Evolutionary conservation across 2,113 vertebrate genomes (phyloP), one percentile per base, ranked within the genome.

Genomic region (Agelaius tricolor): DNA sequence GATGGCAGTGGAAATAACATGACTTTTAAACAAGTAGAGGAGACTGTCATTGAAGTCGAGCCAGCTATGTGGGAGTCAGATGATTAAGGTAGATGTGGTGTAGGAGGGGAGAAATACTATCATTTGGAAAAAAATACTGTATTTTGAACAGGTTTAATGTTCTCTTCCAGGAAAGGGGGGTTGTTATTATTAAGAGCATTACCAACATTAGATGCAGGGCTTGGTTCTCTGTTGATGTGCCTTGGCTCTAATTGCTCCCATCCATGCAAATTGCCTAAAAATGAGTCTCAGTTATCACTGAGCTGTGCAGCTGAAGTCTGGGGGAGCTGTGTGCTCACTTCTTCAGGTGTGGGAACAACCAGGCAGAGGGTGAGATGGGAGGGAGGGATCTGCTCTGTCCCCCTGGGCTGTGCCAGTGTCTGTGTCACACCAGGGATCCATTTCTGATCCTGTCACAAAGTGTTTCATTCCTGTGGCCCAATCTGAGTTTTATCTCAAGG

Each of bases 81-180:
- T 93, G 94, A 97, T 96, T 96, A 97, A 97, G 95, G 94, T 96
- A 95, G 93, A 96, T 95, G 74, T 15, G 76, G 77, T 92, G 96
- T 97, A 77, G 95, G 95, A 95, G 96, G 96, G 84, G 90, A 97
- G 94, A 94, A 97, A 97, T 97, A 96, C 93, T 97, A 94, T 97
- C 54, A 93, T 94, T 95, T 96, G 75, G 93, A 43, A 96, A 96
- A 94, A 96, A 94, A 91, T 78, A 93, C 73, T 93, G 85, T 95
- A 84, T 96, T 97, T 96, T 95, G 76, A 97, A 46, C 84, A 96
- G 73, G 85, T 93, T 94, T 96, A 93, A 96, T 81, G 52, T 91
- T 96, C 84, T 95, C 82, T 94, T 93, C 67, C 83, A 94, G 93
- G 88, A 65, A 86, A 90, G 68, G 20, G 30, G 66, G 72, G 74